A percentile compares a stretch with the other conserved stretches of the same genome.
Evolutionary conservation across 1,140 invertebrate species (phyloP).

Genomic region (Wasmannia auropunctata): DNA sequence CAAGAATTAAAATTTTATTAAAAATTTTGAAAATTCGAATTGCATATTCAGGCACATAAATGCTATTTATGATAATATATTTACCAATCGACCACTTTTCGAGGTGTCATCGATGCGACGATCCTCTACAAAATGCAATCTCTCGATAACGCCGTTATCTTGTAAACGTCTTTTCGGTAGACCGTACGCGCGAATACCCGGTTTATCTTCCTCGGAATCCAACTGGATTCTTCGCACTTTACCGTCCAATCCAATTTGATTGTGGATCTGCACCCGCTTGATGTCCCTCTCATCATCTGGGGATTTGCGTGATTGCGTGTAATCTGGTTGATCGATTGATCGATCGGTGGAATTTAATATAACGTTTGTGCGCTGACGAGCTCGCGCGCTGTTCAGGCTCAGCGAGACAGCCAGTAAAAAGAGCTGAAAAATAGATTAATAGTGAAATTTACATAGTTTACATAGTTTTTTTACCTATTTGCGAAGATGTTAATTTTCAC

Average conservation of each 20-base stretch:
- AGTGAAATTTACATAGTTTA: not conserved
- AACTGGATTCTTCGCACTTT: slow-evolving; percentile 74
- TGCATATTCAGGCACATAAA: not conserved
- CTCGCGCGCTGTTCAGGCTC: not conserved
- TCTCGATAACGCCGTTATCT: slow-evolving; percentile 63
- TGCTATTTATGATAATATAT: not conserved
- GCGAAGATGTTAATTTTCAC: not conserved
- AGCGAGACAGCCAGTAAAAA: slow-evolving; percentile 1
- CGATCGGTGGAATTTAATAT: not conserved
- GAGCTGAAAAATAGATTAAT: slow-evolving; percentile 36
- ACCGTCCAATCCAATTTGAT: slow-evolving; percentile 74
- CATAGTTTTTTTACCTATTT: not conserved
- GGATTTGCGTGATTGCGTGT: slow-evolving; percentile 9
- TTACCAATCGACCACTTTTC: slow-evolving; percentile 49
- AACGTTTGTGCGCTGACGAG: not conserved
- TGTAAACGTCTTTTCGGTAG: slow-evolving; percentile 65
- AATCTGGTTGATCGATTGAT: not conserved
- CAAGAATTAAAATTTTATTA: not conserved
- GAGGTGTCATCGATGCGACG: not conserved
- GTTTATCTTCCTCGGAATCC: slow-evolving; percentile 47
- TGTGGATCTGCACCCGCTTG: slow-evolving; percentile 64
- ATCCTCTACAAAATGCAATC: not conserved
- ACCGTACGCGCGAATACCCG: slow-evolving; percentile 72
- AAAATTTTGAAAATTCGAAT: not conserved
- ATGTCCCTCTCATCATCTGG: not conserved